Evolutionary conservation across 2,113 vertebrate genomes (phyloP).

Genomic region (Passer domesticus): DNA sequence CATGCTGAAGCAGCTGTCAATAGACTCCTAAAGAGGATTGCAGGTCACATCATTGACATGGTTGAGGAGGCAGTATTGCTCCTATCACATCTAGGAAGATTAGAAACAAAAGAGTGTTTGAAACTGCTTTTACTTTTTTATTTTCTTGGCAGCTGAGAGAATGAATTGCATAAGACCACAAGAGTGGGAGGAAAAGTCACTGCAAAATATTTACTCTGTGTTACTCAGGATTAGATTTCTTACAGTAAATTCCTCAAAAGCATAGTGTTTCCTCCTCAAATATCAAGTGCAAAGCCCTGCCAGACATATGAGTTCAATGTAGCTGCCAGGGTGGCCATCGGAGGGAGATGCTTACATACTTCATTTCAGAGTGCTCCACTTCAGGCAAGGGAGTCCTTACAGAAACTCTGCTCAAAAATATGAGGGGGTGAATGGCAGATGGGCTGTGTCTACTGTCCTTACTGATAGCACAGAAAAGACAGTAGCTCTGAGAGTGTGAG

Average conservation of each 20-base stretch:
- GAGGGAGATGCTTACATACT: not conserved
- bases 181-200: not conserved
- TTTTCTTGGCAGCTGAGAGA: not conserved
- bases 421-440: not conserved
- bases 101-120: not conserved
- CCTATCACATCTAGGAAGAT: not conserved
- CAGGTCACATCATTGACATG: not conserved
- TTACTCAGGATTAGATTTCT: not conserved
- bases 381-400: not conserved
- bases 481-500: not conserved
- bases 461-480: not conserved
- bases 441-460: not conserved
- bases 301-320: not conserved
- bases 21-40: slow-evolving; percentile 38
- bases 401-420: not conserved
- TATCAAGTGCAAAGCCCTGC: not conserved
- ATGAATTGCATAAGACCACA: not conserved
- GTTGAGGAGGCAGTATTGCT: not conserved
- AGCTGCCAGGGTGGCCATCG: not conserved
- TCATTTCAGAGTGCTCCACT: not conserved
- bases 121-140: not conserved
- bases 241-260: not conserved
- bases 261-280: not conserved
- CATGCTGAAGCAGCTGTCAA: slow-evolving; percentile 43
- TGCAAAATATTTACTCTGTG: not conserved